Evolutionary conservation across 2,113 vertebrate species (phyloP).

Genomic region (Picathartes gymnocephalus): DNA sequence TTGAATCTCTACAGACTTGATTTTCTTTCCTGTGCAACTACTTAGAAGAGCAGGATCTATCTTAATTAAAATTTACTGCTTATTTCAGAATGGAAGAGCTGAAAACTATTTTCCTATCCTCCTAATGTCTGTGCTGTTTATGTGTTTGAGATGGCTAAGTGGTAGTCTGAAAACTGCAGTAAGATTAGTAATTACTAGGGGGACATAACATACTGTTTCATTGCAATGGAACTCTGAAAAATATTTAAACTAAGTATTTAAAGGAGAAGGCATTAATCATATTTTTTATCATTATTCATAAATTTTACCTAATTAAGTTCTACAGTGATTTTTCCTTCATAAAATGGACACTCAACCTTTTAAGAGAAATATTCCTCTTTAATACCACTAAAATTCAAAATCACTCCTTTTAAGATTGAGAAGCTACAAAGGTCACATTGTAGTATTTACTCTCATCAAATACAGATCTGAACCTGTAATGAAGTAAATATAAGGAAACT

Average conservation of each 20-base stretch:
- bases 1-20: background rate
- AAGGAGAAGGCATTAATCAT: background rate
- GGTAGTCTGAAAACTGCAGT: slow-evolving; percentile 40
- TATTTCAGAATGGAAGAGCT: slow-evolving; percentile 21
- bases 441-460: background rate
- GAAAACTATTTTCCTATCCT: slow-evolving; percentile 8
- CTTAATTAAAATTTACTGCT: slow-evolving; percentile 52
- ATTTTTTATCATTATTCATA: background rate
- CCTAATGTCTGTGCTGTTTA: slow-evolving; percentile 32
- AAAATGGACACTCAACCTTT: background rate
- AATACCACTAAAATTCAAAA: background rate
- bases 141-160: slow-evolving; percentile 31
- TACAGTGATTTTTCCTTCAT: background rate
- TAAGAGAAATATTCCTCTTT: background rate
- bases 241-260: background rate
- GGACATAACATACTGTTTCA: background rate
- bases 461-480: background rate
- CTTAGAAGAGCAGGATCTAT: background rate
- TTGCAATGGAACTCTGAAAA: background rate
- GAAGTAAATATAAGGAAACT: background rate
- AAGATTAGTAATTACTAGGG: slow-evolving; percentile 34
- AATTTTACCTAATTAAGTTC: background rate
- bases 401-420: background rate
- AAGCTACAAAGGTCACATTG: background rate
- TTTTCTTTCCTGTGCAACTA: background rate